A percentile compares a stretch with the other conserved stretches of the same genome.
Evolutionary conservation across 2,113 vertebrate genomes (phyloP).

Genomic region (Amphiprion percula): DNA sequence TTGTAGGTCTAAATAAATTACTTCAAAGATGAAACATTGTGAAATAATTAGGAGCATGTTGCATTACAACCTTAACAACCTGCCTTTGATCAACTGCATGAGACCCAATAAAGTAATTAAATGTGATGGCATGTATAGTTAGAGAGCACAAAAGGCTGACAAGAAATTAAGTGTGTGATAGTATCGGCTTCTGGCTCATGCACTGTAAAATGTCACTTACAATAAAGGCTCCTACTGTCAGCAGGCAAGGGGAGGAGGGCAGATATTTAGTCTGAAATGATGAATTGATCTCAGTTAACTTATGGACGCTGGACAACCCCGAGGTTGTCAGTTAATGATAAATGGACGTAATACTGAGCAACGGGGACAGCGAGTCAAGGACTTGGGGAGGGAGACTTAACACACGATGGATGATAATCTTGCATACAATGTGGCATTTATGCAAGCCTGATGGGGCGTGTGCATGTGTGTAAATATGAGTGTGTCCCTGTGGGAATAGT

Average conservation of each 20-base stretch:
- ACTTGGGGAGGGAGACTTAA: slow-evolving; percentile 62
- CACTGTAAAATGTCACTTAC: slow-evolving; percentile 45
- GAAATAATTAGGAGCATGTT: neutral
- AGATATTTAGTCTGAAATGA: slow-evolving; percentile 60
- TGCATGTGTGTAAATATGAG: slow-evolving; percentile 3
- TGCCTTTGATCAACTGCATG: slow-evolving; percentile 43
- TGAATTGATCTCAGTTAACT: slow-evolving; percentile 72
- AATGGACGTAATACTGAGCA: slow-evolving; percentile 59
- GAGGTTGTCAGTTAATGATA: slow-evolving; percentile 70
- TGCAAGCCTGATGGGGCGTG: slow-evolving; percentile 14
- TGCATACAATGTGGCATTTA: slow-evolving; percentile 45
- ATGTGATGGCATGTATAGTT: slow-evolving; percentile 50
- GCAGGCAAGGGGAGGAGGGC: slow-evolving; percentile 16
- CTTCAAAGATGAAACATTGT: slow-evolving; percentile 2
- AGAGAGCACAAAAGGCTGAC: slow-evolving; percentile 33
- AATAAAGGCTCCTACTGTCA: slow-evolving; percentile 43
- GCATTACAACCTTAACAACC: slow-evolving; percentile 8
- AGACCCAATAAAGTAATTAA: slow-evolving; percentile 44
- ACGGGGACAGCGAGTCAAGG: slow-evolving; percentile 59
- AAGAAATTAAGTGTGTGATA: slow-evolving; percentile 39
- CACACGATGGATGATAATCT: slow-evolving; percentile 67
- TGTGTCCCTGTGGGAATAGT: neutral
- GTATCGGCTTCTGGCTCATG: slow-evolving; percentile 49
- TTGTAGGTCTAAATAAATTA: slow-evolving; percentile 10
- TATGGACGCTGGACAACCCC: slow-evolving; percentile 60